A percentile compares a stretch with the other conserved stretches of the same genome.
Conservation (phyloP, 2,113 vertebrate genomes). For the Psittacula cyanocephala region DNA sequence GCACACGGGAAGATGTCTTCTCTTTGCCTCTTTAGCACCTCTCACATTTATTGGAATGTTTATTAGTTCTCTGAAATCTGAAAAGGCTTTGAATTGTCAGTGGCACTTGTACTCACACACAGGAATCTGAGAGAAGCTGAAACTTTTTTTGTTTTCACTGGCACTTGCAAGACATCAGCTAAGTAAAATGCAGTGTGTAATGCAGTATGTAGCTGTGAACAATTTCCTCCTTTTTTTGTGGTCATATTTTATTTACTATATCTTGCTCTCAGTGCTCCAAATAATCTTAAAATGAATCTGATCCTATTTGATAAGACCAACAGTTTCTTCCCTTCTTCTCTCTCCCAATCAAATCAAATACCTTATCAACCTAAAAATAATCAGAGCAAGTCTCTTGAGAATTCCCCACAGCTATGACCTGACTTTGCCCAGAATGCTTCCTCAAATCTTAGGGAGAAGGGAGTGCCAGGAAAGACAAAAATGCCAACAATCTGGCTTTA, state of each 20-base stretch:
- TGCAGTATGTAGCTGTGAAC: not conserved
- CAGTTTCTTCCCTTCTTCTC: not conserved
- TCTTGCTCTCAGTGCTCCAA: not conserved
- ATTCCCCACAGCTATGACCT: not conserved
- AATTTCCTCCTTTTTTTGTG: conserved; percentile 1
- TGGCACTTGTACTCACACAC: not conserved
- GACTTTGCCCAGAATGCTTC: not conserved
- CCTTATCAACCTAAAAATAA: conserved; percentile 28
- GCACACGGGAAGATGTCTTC: not conserved
- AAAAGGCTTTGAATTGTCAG: not conserved
- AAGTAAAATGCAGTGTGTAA: not conserved
- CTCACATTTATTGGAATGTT: not conserved
- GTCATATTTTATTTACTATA: conserved; percentile 46
- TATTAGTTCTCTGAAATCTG: not conserved
- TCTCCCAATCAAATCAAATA: conserved; percentile 21
- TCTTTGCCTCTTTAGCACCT: not conserved
- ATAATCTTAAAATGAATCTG: conserved; percentile 48
- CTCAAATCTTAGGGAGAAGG: not conserved
- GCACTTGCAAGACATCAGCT: not conserved
- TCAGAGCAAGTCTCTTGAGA: not conserved
- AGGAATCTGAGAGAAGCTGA: not conserved
- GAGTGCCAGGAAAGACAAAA: not conserved
- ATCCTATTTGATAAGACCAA: conserved; percentile 30
- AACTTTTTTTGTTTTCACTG: conserved; percentile 12
- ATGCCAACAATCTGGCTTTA: not conserved